phyloP scores from a whole-genome alignment of 2,888 invertebrate species.

The Eucera pruinosa region DNA sequence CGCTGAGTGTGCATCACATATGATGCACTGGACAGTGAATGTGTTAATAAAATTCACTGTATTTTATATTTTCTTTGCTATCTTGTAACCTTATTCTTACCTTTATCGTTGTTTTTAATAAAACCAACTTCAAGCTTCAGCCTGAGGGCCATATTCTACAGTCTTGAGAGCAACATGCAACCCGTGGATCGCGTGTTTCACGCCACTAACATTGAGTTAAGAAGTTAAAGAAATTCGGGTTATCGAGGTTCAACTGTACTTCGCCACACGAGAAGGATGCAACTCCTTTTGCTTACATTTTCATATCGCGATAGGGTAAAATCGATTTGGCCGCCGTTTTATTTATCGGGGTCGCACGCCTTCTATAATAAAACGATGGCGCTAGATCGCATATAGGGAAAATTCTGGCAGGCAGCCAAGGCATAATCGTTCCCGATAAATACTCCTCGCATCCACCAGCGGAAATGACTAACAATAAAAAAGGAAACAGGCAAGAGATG shows the following conservation, averaged over 20 bases:
- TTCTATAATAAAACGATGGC: slow-evolving; percentile 20
- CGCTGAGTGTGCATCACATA: too few relatives aligned
- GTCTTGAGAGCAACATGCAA: too few relatives aligned
- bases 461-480: slow-evolving; percentile 42
- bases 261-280: neutral
- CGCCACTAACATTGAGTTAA: too few relatives aligned
- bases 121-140: too few relatives aligned
- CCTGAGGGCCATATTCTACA: too few relatives aligned
- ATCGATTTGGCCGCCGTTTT: slow-evolving; percentile 18
- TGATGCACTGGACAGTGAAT: too few relatives aligned
- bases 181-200: too few relatives aligned
- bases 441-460: slow-evolving; percentile 22
- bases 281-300: slow-evolving; percentile 6
- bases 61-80: too few relatives aligned
- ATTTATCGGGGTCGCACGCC: slow-evolving; percentile 15
- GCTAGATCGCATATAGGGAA: slow-evolving; percentile 10
- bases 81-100: too few relatives aligned
- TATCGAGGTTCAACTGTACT: neutral
- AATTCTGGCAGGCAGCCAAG: slow-evolving; percentile 43
- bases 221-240: too few relatives aligned
- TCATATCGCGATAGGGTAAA: slow-evolving; percentile 4
- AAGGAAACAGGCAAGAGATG: neutral
- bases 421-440: slow-evolving; percentile 56
- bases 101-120: too few relatives aligned
- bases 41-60: too few relatives aligned